Evolutionary conservation across 1,140 invertebrate species (phyloP), one percentile per base, ranked within the genome.

Genomic region (Drosophila tani): DNA sequence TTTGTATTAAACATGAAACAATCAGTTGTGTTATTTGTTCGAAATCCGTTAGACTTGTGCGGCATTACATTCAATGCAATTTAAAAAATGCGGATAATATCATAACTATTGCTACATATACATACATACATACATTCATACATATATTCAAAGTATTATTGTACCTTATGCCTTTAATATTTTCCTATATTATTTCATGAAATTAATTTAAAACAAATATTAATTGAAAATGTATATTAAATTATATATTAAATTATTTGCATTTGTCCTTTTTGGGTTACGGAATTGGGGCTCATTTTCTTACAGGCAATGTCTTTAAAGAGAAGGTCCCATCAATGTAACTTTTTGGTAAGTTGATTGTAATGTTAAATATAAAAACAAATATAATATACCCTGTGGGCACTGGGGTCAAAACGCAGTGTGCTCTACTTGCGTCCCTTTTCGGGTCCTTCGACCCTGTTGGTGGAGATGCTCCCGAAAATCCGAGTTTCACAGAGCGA

Each of bases 131-230:
- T 46, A 12, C 45, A 46, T 19, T 12, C 40, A 56, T 15, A 38
- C 32, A 38, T 21, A 57, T 57, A 57, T 40, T 38, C 14, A 38
- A 57, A 57, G 29, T 57, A 57, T 57, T 57, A 57, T 24, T 57
- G 55, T 57, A 57, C 35, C 35, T 57, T 57, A 57, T 40, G 55
- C 55, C 51, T 55, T 55, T 55, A 55, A 40, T 40, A 57, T 57
- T 57, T 35, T 57, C 17, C 12, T 40, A 57, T 57, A 57, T 57
- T 57, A 57, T 57, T 57, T 57, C 55, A 21, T 40, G 5, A 40
- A 40, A 40, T 17, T 24, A 11, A 57, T 57, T 57, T 57, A n/a
- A n/a, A 40, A 21, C 35, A 40, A 40, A 24, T 24, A 21, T 9
- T 15, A 56, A 56, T 21, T 21, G 14, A 57, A 57, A 55, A 55